Conservation (phyloP, 2,888 invertebrate species). For the Pristionchus fissidentatus region DNA sequence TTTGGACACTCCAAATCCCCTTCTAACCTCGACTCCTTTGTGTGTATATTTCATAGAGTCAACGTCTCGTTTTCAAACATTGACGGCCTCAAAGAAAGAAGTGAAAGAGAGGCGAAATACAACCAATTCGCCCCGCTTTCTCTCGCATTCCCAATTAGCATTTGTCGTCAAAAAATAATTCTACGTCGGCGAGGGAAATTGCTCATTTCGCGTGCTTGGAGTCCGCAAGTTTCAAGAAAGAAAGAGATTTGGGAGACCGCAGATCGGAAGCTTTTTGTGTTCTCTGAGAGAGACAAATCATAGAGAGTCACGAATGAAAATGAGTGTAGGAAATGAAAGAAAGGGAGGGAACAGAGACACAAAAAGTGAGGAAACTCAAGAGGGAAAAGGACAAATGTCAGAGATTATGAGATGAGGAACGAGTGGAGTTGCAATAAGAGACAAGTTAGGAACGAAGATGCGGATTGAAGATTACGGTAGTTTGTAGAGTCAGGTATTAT, state of each 20-base stretch:
- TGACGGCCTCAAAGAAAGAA: neutral
- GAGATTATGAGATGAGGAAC: slow-evolving; percentile 27
- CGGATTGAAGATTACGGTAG: no score
- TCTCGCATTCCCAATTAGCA: neutral
- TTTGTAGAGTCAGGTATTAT: no score
- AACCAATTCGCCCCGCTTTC: neutral
- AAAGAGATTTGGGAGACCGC: slow-evolving; percentile 16
- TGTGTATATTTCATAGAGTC: slow-evolving; percentile 37
- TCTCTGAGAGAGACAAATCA: slow-evolving; percentile 15
- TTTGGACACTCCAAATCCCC: neutral
- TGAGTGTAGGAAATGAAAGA: neutral
- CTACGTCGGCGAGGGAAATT: no score
- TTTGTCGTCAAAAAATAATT: no score
- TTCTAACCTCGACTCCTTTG: slow-evolving; percentile 39
- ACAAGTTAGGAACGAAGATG: neutral
- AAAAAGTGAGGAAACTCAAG: neutral
- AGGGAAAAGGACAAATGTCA: neutral
- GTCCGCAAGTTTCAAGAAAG: neutral
- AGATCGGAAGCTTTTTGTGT: slow-evolving; percentile 34
- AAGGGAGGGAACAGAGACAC: slow-evolving; percentile 2
- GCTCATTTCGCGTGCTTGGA: neutral
- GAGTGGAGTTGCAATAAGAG: neutral
- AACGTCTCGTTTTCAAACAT: slow-evolving; percentile 9
- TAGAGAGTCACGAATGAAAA: slow-evolving; percentile 6
- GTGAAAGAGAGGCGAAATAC: neutral